Base-by-base conservation (phyloP, 92 coral and sea anemone species). In the Bergia puertoricense region DNA sequence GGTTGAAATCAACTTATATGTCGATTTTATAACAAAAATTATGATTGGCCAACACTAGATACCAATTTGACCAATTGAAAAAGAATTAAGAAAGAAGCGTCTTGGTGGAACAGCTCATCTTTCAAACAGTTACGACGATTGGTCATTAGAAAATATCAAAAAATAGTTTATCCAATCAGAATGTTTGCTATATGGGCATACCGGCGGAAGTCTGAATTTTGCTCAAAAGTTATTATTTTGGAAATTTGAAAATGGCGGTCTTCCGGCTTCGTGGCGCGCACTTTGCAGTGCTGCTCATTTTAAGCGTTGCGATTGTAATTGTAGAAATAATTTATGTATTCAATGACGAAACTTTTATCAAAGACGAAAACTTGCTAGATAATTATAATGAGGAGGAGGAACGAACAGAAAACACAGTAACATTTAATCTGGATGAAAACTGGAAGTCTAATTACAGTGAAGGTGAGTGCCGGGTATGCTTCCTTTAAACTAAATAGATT, bases 391-490 rank as follows among this genome's bases (percentile, higher is more conserved):
- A 14, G 56, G 48, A 76, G 39, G 40, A 37, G 46, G 44, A 39
- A 62, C 48, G 4, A 85, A 48, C 67, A 78, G 86, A 92, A 75
- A 72, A 22, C 44, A 81, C 77, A 30, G 69, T 20, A 23, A 6
- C 46, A 46, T 82, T 89, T 82, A 88, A 89, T 77, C 81, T 80
- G 67, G 97, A 95, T 69, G 98, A 95, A 86, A 93, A 95, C 88
- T 95, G 96, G 98, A 85, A 77, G 51, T 94, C 86, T 37, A 86
- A 88, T 79, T 95, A 95, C 86, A 77, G 92, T 18, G 98, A 95
- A 93, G 98, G 98, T 95, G 81, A 87, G 86, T 54, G 8, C 20
- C 2, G 59, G 16, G 54, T 48, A 48, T 8, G 11, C 11, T 48
- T 1, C 54, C 54, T 54, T 18, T 18, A 54, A 54, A 54, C 59